Conservation (phyloP, 2,113 vertebrate species). For the Xenopus laevis region DNA sequence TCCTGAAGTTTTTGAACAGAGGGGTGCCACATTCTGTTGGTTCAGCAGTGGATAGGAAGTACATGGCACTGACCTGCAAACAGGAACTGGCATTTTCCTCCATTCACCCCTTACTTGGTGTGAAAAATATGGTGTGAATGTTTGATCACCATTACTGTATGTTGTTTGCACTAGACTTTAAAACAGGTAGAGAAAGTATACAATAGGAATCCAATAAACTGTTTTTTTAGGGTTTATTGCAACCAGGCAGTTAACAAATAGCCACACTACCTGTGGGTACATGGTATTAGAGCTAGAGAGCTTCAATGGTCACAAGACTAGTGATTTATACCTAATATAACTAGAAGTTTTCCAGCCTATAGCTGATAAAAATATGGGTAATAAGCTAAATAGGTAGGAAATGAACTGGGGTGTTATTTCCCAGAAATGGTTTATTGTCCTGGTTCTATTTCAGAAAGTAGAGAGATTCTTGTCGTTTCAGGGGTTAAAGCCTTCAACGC, state of each 20-base stretch:
- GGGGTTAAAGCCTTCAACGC: neutral
- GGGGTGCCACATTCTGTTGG: no score
- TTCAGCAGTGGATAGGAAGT: neutral
- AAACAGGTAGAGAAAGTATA: neutral
- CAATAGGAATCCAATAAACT: neutral
- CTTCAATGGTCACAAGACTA: neutral
- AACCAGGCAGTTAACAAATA: neutral
- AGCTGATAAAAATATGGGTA: no score
- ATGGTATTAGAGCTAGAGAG: no score
- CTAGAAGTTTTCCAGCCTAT: no score
- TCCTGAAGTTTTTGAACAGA: no score
- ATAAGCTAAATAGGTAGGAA: no score
- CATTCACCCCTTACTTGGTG: neutral
- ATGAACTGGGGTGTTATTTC: no score
- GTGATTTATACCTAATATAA: no score
- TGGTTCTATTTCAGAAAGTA: no score
- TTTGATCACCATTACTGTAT: neutral
- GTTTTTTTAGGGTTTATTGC: neutral
- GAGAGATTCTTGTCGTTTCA: no score
- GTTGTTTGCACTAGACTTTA: neutral
- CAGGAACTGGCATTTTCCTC: conserved; percentile 3
- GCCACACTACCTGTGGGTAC: neutral
- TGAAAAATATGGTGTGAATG: neutral
- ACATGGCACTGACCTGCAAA: neutral
- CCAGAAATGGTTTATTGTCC: no score